phyloP scores from a whole-genome alignment of 2,888 invertebrate species.

The Thereva unica region DNA sequence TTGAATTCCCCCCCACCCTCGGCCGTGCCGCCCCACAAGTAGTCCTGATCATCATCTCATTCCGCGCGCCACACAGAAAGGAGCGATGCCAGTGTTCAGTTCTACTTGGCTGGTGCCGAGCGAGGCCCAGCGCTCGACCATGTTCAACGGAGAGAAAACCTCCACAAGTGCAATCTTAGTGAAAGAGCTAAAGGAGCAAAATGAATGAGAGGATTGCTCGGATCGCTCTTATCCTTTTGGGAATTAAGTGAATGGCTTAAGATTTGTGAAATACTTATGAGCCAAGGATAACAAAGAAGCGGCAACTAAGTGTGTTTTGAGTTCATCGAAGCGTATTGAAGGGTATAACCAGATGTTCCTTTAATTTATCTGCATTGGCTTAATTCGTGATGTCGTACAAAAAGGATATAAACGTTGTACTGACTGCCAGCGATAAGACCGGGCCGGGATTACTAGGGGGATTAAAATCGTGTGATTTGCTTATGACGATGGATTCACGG shows the following conservation, averaged over 20 bases:
- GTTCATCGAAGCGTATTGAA: constrained; percentile 34
- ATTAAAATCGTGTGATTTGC: constrained; percentile 24
- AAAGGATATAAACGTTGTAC: constrained; percentile 8
- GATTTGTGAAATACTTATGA: constrained; percentile 39
- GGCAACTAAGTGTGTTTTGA: constrained; percentile 22
- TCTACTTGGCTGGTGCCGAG: no score
- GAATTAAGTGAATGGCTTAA: constrained; percentile 41
- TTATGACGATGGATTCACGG: constrained; percentile 21
- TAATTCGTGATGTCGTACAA: constrained; percentile 28
- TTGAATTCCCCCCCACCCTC: constrained; percentile 31
- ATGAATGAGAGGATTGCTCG: constrained; percentile 38
- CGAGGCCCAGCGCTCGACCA: constrained; percentile 17
- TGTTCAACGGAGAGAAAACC: neutral
- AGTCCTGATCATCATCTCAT: no score
- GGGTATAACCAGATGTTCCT: constrained; percentile 34
- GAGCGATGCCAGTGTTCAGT: no score
- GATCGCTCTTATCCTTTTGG: constrained; percentile 24
- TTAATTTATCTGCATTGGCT: constrained; percentile 35
- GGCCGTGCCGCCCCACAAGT: no score
- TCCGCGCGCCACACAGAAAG: no score
- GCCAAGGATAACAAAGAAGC: constrained; percentile 28
- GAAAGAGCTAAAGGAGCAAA: constrained; percentile 35
- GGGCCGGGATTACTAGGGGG: constrained; percentile 7
- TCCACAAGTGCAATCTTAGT: constrained; percentile 27
- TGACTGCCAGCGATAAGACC: constrained; percentile 26